Conservation (phyloP, 1,140 invertebrate species). For the Telenomus remus region DNA sequence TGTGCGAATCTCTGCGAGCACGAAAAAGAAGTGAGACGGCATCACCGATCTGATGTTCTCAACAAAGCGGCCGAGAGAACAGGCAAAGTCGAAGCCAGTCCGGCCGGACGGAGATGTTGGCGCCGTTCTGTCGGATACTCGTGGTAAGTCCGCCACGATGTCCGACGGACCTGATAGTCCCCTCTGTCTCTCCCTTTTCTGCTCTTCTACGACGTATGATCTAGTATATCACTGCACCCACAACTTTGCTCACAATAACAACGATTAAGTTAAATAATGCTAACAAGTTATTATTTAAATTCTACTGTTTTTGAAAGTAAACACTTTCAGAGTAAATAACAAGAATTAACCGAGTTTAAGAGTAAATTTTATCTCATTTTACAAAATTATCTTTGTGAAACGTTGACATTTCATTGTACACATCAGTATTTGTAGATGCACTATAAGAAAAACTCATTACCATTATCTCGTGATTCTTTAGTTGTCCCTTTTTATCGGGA, state of each 20-base stretch:
- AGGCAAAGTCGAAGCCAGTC: constrained; percentile 41
- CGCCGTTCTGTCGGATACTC: constrained; percentile 69
- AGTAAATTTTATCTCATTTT: no score
- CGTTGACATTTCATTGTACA: not conserved
- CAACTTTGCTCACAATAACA: not conserved
- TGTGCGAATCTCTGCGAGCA: constrained; percentile 37
- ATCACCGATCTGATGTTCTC: constrained; percentile 28
- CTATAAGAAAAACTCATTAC: constrained; percentile 2
- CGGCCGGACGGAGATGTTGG: constrained; percentile 58
- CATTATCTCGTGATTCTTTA: constrained; percentile 23
- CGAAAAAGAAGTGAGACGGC: constrained; percentile 49
- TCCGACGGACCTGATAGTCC: constrained; percentile 42
- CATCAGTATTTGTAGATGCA: not conserved
- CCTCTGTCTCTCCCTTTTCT: constrained; percentile 22
- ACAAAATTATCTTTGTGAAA: not conserved
- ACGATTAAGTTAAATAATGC: not conserved
- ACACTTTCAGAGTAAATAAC: no score
- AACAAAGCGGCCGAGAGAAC: constrained; percentile 42
- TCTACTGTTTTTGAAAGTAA: no score
- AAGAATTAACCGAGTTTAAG: no score
- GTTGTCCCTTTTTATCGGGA: constrained; percentile 13
- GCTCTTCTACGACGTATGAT: constrained; percentile 28
- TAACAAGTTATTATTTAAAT: no score
- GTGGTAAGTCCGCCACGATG: constrained; percentile 52
- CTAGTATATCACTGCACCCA: constrained; percentile 12